These are phyloP conservation scores for Nomada ferruginata DNA, from an alignment of 2,888 invertebrate species.

Conservation along the genomic window DNA sequence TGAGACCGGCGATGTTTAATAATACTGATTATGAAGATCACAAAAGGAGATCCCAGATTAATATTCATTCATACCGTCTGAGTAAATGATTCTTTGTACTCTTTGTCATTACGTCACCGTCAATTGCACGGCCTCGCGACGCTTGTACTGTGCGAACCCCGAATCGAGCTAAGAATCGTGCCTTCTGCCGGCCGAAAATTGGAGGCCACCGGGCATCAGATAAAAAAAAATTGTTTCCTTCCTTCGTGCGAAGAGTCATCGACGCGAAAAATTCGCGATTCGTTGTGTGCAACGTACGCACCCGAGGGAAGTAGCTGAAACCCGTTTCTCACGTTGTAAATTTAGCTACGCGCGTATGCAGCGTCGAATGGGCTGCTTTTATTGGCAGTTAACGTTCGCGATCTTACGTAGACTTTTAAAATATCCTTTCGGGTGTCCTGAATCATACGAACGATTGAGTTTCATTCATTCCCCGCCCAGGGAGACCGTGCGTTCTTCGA, in stretches of 20 bases:
- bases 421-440: constrained; percentile 3
- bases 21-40: constrained; percentile 15
- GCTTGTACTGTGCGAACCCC: not conserved
- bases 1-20: not conserved
- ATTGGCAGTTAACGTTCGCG: constrained; percentile 27
- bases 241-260: not conserved
- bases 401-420: constrained; percentile 33
- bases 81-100: constrained; percentile 37
- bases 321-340: constrained; percentile 38
- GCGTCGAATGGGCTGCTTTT: constrained; percentile 20
- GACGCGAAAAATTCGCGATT: not conserved
- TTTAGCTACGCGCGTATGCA: constrained; percentile 20
- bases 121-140: constrained; percentile 33
- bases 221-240: not conserved
- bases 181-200: not conserved
- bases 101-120: constrained; percentile 46
- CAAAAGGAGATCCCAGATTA: not conserved
- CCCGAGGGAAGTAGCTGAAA: constrained; percentile 1
- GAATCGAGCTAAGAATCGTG: not conserved
- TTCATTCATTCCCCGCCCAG: constrained; percentile 11
- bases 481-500: not conserved
- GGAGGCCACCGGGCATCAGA: not conserved
- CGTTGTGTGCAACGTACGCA: not conserved
- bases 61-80: not conserved
- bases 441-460: not conserved